A percentile compares a stretch with the other conserved stretches of the same genome.
Evolutionary conservation across 2,888 invertebrate genomes (phyloP).

Genomic region (Sesamia inferens): DNA sequence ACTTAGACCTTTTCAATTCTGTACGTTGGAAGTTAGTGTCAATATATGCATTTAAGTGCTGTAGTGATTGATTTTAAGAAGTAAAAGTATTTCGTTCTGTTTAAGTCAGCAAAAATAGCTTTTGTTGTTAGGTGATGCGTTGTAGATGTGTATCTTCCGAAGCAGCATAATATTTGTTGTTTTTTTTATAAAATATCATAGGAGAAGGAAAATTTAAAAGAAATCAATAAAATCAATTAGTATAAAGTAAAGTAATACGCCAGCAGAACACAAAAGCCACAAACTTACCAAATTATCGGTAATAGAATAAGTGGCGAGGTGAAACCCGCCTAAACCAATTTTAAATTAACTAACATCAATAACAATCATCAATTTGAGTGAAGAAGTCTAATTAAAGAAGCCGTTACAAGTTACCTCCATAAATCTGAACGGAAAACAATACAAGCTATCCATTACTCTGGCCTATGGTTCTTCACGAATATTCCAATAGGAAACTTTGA

Average conservation of each 20-base stretch:
- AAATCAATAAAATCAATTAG: neutral
- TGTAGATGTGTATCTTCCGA: neutral
- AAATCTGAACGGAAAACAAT: constrained; percentile 88
- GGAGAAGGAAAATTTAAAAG: neutral
- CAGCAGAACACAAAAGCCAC: constrained; percentile 62
- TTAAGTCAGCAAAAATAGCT: neutral
- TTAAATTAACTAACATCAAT: constrained; percentile 86
- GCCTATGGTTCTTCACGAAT: constrained; percentile 85
- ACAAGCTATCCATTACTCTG: constrained; percentile 87
- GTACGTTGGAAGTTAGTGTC: constrained; percentile 53
- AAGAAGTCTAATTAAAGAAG: constrained; percentile 90
- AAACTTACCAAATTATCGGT: constrained; percentile 72
- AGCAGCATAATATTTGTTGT: neutral
- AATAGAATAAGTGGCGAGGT: constrained; percentile 70
- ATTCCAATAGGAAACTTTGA: constrained; percentile 86
- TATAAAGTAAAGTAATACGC: constrained; percentile 15
- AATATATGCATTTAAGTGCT: constrained; percentile 25
- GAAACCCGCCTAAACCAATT: constrained; percentile 77
- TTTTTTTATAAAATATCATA: neutral
- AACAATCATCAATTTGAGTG: constrained; percentile 89
- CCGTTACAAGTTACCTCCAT: constrained; percentile 90
- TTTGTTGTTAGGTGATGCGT: neutral
- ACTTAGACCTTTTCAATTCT: constrained; percentile 67
- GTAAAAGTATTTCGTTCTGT: neutral
- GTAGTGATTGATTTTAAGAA: neutral